Conservation (phyloP, 2,888 invertebrate genomes). For the Nomada hirtipes region DNA sequence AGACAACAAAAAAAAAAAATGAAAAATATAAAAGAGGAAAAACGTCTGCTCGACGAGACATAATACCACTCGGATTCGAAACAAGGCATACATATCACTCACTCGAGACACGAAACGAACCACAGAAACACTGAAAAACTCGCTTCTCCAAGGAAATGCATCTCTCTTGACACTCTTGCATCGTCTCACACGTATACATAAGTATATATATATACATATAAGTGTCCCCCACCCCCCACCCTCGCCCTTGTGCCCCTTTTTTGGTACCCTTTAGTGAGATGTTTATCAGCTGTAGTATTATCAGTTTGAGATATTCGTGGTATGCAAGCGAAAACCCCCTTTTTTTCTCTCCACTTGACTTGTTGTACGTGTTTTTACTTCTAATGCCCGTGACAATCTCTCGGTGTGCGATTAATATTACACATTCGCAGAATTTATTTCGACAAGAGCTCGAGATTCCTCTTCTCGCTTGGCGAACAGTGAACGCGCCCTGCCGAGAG, state of each 20-base stretch:
- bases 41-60: conserved; percentile 41
- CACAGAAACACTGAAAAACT: conserved; percentile 48
- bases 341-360: conserved; percentile 75
- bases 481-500: conserved; percentile 1
- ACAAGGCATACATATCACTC: conserved; percentile 55
- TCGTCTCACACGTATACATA: conserved; percentile 51
- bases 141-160: conserved; percentile 63
- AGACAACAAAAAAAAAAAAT: not conserved
- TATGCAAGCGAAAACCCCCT: conserved; percentile 79
- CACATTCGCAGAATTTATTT: not conserved
- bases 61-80: conserved; percentile 60
- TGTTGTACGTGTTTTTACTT: conserved; percentile 79
- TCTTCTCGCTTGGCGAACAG: conserved; percentile 34
- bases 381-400: conserved; percentile 18
- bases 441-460: conserved; percentile 26
- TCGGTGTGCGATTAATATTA: conserved; percentile 12
- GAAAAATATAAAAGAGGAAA: not conserved
- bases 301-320: conserved; percentile 78
- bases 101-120: conserved; percentile 58
- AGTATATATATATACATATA: conserved; percentile 6
- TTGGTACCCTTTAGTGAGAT: conserved; percentile 80
- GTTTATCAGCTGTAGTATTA: conserved; percentile 81
- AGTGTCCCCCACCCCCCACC: conserved; percentile 33
- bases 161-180: conserved; percentile 70
- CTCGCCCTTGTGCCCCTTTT: conserved; percentile 52